A percentile compares a stretch with the other conserved stretches of the same genome.
Conservation (phyloP, 2,797 vertebrate genomes). For the Mionectes olivaceus region DNA sequence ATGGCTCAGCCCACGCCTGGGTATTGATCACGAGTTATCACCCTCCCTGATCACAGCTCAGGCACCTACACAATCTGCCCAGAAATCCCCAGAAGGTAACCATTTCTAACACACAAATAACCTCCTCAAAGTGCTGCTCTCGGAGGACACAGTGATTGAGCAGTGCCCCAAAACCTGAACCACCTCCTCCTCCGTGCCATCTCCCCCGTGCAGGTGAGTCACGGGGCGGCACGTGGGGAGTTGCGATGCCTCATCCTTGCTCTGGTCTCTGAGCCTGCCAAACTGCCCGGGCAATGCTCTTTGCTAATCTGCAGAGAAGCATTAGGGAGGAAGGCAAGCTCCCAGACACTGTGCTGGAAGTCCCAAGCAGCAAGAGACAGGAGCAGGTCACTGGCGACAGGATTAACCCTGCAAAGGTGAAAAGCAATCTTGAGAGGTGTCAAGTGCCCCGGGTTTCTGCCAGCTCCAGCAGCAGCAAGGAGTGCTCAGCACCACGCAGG, state of each 20-base stretch:
- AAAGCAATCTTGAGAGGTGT: neutral
- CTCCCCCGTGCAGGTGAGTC: neutral
- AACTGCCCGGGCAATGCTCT: neutral
- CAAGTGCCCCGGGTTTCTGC: neutral
- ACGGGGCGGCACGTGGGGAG: rapidly evolving
- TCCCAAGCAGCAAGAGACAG: neutral
- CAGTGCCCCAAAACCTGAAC: neutral
- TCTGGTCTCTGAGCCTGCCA: neutral
- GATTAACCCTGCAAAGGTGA: neutral
- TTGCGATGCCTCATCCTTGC: neutral
- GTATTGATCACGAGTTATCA: neutral
- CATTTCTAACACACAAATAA: neutral
- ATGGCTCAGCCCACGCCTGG: neutral
- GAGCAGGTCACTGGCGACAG: neutral
- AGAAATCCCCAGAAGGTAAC: neutral
- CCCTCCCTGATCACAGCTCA: neutral
- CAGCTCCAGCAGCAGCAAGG: neutral
- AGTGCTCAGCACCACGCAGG: neutral
- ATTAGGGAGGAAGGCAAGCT: neutral
- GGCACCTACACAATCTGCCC: neutral
- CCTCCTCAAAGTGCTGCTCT: neutral
- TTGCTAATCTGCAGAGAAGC: neutral
- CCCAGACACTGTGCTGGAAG: constrained; percentile 29
- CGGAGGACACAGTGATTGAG: neutral
- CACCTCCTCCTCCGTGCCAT: rapidly evolving